Evolutionary conservation across 2,797 vertebrate genomes (phyloP), one percentile per base, ranked within the genome.

Genomic region (Pseudocheirus occidentalis): DNA sequence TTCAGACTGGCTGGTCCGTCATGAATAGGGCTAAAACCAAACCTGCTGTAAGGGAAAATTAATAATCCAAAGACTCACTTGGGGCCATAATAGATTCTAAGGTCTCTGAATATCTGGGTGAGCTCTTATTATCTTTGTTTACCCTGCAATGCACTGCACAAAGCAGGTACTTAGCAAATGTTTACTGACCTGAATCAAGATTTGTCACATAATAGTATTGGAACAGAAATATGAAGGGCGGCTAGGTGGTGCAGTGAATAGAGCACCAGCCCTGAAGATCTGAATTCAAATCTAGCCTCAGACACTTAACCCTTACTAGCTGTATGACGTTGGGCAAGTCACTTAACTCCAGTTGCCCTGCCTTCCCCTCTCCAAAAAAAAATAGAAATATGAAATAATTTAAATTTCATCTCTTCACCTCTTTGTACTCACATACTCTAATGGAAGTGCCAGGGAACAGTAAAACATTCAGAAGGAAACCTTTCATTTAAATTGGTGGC

Each of bases 101-200:
- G 4, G 0, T 2, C 9, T 40, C 73, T 14, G 31, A 4, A 24
- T 40, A 0, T 52, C 55, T 55, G 11, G 58, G 0, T 3, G 0
- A 73, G 40, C 90, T 18, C 14, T 6, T 1, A 0, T n/a, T 1
- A 9, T 16, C 0, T 34, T 3, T 57, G n/a, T 6, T 12, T 0
- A 55, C 40, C 46, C 29, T 66, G 14, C 92, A 50, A 90, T 90
- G 52, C 12, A 94, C 34, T 34, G 6, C 27, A 40, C 11, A 21
- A 12, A 89, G 16, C 93, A 46, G 29, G 40, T 27, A 27, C 46
- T 24, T 7, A 31, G 55, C 54, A 46, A 46, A 58, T 9, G 40
- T 91, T 66, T 57, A 53, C 31, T 91, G 73, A 57, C 12, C 31
- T 0, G 21, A 54, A 81, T 13, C 66, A 9, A 92, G 6, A 2